These are phyloP conservation scores for Paradisaea rubra DNA, from an alignment of 2,113 vertebrate genomes.

Conservation along the genomic window DNA sequence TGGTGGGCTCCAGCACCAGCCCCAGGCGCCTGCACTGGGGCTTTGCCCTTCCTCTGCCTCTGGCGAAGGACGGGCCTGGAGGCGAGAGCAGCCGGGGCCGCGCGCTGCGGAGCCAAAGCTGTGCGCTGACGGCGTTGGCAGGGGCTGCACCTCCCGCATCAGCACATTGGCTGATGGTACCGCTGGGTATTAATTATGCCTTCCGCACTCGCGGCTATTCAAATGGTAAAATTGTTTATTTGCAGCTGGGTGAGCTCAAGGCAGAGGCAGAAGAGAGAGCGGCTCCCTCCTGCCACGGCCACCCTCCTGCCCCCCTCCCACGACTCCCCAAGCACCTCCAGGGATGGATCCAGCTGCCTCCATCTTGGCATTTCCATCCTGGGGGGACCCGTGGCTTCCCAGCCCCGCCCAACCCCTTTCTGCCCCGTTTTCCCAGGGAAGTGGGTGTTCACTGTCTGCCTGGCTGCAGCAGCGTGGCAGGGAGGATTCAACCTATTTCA, in stretches of 20 bases:
- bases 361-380: neutral
- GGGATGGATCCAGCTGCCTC: neutral
- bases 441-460: neutral
- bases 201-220: constrained; percentile 41
- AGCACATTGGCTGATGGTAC: constrained; percentile 25
- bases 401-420: neutral
- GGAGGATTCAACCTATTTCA: neutral
- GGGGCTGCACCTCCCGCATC: constrained; percentile 19
- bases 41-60: neutral
- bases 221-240: constrained; percentile 57
- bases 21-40: neutral
- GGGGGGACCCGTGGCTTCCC: neutral
- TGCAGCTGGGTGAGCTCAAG: constrained; percentile 48
- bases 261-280: neutral
- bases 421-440: neutral
- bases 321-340: fast-evolving
- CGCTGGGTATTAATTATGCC: constrained; percentile 53
- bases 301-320: neutral
- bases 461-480: fast-evolving
- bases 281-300: neutral
- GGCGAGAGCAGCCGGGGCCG: neutral
- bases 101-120: neutral
- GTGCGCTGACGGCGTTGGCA: neutral
- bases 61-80: neutral
- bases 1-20: neutral